Conservation (phyloP, 2,113 vertebrate species). For the Podarcis raffonei region DNA sequence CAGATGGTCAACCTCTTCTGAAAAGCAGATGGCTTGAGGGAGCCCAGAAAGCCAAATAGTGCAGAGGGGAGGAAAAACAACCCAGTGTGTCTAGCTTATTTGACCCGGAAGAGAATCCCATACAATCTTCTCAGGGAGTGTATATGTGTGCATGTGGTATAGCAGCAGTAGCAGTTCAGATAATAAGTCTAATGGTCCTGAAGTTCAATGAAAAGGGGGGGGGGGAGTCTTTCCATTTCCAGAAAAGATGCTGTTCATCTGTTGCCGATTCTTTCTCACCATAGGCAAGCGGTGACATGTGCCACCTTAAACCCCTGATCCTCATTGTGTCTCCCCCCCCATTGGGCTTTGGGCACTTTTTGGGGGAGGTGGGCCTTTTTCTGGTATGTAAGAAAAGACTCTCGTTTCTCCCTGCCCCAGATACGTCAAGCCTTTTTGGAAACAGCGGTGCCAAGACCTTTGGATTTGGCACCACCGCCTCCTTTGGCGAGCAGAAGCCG, state of each 20-base stretch:
- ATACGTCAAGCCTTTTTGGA: constrained; percentile 86
- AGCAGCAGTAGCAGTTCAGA: no score
- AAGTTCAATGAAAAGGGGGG: background rate
- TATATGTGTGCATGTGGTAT: background rate
- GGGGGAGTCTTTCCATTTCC: no score
- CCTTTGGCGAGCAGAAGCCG: constrained; percentile 92
- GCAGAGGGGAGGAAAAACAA: no score
- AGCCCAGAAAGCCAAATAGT: no score
- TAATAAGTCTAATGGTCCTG: background rate
- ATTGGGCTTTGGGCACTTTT: no score
- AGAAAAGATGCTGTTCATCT: background rate
- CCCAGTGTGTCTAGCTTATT: background rate
- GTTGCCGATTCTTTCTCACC: background rate
- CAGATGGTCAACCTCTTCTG: no score
- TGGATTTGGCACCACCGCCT: constrained; percentile 76
- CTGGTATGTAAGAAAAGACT: background rate
- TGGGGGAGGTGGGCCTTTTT: background rate
- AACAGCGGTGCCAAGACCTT: constrained; percentile 90
- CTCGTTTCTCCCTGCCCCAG: constrained; percentile 67
- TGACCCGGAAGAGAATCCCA: background rate
- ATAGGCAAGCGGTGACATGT: background rate
- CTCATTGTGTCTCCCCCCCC: no score
- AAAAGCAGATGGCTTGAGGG: no score
- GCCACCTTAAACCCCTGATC: background rate
- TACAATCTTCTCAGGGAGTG: background rate